Base-by-base conservation (phyloP, 2,797 vertebrate genomes). In the Syngnathus acus region DNA sequence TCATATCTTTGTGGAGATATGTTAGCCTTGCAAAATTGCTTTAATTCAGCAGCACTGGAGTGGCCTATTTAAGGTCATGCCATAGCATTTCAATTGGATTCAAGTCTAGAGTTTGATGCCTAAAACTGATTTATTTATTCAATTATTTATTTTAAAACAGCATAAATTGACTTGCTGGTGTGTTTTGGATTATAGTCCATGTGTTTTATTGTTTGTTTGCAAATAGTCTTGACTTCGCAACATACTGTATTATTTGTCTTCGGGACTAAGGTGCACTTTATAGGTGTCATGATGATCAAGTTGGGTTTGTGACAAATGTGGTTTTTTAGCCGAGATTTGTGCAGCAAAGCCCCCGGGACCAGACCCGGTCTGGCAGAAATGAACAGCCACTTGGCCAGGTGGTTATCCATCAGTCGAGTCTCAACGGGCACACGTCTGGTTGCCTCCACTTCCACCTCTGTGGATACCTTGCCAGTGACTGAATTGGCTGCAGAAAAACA, bases 341-440 rank as follows among this genome's bases (percentile, higher is more conserved):
- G 75, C 55, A 67, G 73, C 65, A 40, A 62, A 63, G 21, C 79
- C 74, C 67, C 32, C 23, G 80, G 19, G 82, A 77, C 71, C n/a
- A n/a, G 67, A 79, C 74, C 71, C 66, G 5, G 68, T 69, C 72
- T 61, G 37, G 51, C 42, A 71, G 81, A 78, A 78, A 79, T 81
- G 78, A 85, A 76, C 75, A 77, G 77, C 70, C 19, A 69, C 84
- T 75, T 55, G 54, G 72, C 76, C 70, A 69, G 78, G 72, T 82
- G 78, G 87, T 82, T 83, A 88, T 89, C 85, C 85, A 86, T 88
- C 86, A 86, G 80, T 74, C 78, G 79, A 59, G 48, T 69, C 76
- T 85, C 85, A 82, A 64, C 82, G 79, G 71, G 67, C 76, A 76
- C 60, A 9, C 72, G 53, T 84, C 86, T 80, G 75, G 82, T 85